Percentiles rank a stretch among this genome's conserved stretches.
These are phyloP conservation scores for Catharus bicknelli DNA, from an alignment of 2,113 vertebrate genomes.

Conservation along the genomic window DNA sequence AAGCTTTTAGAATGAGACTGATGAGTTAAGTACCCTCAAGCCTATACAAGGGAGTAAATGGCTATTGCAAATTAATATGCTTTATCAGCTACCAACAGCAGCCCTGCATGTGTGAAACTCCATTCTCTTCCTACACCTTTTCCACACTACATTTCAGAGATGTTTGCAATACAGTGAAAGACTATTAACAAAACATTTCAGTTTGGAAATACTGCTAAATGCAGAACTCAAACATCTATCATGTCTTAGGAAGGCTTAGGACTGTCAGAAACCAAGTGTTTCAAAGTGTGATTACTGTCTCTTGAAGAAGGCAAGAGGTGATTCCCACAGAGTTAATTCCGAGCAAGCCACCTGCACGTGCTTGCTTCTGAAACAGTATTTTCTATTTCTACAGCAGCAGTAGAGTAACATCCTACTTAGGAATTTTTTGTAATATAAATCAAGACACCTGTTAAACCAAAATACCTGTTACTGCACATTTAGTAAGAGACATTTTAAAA, in stretches of 20 bases:
- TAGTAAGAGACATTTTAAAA: not conserved
- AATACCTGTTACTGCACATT: not conserved
- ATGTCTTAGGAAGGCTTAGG: not conserved
- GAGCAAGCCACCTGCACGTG: rapidly evolving
- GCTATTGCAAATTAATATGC: not conserved
- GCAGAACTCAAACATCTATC: not conserved
- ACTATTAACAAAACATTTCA: not conserved
- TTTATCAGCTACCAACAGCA: not conserved
- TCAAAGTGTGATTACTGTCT: not conserved
- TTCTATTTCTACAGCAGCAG: not conserved
- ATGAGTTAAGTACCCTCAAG: not conserved
- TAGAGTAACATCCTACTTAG: not conserved
- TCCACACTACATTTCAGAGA: not conserved
- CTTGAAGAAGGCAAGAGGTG: not conserved
- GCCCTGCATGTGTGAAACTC: not conserved
- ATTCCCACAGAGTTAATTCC: not conserved
- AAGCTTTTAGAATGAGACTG: not conserved
- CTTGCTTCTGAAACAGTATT: not conserved
- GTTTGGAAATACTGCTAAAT: not conserved
- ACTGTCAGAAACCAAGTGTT: not conserved
- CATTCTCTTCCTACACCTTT: not conserved
- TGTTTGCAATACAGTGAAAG: not conserved
- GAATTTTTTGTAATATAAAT: not conserved
- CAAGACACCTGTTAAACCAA: not conserved
- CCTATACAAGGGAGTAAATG: not conserved